Base-by-base conservation (phyloP, 1,140 invertebrate species). In the Drosophila littoralis region DNA sequence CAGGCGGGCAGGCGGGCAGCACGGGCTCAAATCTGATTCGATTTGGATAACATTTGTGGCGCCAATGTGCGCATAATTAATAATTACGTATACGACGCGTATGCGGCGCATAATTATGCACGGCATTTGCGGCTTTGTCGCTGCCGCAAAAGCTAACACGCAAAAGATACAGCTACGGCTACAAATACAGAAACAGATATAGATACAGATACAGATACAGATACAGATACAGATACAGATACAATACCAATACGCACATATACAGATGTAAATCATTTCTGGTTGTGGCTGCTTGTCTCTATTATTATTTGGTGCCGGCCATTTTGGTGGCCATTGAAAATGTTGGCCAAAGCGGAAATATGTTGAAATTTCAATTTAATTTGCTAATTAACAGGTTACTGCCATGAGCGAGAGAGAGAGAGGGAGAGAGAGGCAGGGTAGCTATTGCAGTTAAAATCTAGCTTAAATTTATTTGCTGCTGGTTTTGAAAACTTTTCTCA, bases 321-420 rank as follows among this genome's bases (percentile, higher is more conserved):
- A 77, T 77, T 77, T 76, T 60, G 69, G 40, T 54, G 17, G 45
- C 40, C 70, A 64, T 76, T 65, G 54, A 63, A 65, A 70, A 45
- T 60, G 54, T 54, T 67, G 52, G 68, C 57, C 59, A 66, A 66
- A 74, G 81, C 74, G 77, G 81, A 84, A 84, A 84, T 84, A 69
- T 84, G 77, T 84, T 73, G 67, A 84, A 84, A 84, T 80, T 65
- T 84, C 64, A 71, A 84, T 85, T 84, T 80, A 77, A 80, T 84
- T 84, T 75, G 67, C 45, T 51, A 75, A 64, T 70, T 73, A 59
- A 58, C 52, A 55, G 7, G 36, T 52, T 38, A 70, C 43, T 42
- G 43, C 43, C 5, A 42, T 32, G 7, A 28, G 12, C 7, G 32
- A 48, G 1, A 57, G 43, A 15, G 8, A 42, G 52, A 35, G 40